Conservation (phyloP, 2,113 vertebrate species). For the Holacanthus passer region DNA sequence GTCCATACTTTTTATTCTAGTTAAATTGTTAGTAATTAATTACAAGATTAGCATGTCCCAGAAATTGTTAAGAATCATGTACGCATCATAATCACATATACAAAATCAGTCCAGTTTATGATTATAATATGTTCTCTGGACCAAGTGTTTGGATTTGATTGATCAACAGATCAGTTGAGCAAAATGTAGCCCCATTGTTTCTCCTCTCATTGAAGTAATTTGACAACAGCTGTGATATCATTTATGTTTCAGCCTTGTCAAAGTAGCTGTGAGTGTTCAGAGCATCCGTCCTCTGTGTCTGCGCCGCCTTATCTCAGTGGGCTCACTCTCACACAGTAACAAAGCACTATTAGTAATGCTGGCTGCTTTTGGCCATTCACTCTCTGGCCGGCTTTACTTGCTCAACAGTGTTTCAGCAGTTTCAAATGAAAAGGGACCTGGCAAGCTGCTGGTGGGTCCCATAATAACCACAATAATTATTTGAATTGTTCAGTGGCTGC, state of each 20-base stretch:
- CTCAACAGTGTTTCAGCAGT: conserved; percentile 25
- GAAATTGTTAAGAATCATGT: neutral
- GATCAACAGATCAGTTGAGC: neutral
- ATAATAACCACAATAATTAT: conserved; percentile 47
- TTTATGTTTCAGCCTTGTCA: neutral
- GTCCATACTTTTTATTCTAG: too few species aligned
- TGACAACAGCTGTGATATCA: neutral
- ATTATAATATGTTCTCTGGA: neutral
- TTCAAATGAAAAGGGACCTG: conserved; percentile 29
- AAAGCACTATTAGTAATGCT: conserved; percentile 24
- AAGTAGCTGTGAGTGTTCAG: neutral
- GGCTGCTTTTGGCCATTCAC: conserved; percentile 21
- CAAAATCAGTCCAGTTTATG: neutral
- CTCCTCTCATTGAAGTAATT: neutral
- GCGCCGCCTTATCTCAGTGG: neutral
- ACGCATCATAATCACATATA: neutral
- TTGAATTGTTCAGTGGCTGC: conserved; percentile 42
- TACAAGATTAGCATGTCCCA: neutral
- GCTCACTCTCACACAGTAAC: neutral
- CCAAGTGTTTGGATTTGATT: neutral
- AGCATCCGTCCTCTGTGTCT: neutral
- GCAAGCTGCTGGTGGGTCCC: conserved; percentile 2
- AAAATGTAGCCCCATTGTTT: neutral
- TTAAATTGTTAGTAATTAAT: too few species aligned
- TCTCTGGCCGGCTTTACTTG: neutral